Evolutionary conservation across 2,113 vertebrate genomes (phyloP).

Genomic region (Euleptes europaea): DNA sequence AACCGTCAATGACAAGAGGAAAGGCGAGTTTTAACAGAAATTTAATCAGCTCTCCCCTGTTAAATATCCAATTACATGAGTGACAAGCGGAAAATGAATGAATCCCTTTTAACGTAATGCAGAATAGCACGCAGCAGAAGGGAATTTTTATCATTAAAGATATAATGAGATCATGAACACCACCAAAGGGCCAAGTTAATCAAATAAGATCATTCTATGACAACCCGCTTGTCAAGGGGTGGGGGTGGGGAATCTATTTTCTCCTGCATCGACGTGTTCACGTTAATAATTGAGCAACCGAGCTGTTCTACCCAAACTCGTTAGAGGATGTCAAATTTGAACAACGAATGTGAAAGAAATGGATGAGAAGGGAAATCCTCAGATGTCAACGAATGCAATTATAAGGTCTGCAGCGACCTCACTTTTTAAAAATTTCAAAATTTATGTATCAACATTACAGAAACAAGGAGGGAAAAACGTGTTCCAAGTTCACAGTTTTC

Average conservation of each 20-base stretch:
- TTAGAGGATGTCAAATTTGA: conserved; percentile 49
- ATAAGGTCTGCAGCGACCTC: background rate
- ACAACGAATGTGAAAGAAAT: conserved; percentile 13
- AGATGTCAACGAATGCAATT: conserved; percentile 24
- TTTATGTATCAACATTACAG: too few species aligned
- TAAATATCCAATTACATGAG: conserved; percentile 61
- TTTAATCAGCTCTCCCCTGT: conserved; percentile 37
- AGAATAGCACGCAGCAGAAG: conserved; percentile 62
- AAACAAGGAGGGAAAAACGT: too few species aligned
- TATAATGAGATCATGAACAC: conserved; percentile 56
- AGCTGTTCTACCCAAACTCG: conserved; percentile 43
- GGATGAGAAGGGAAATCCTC: conserved; percentile 31
- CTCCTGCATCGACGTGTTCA: conserved; percentile 32
- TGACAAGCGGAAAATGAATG: conserved; percentile 53
- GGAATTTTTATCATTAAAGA: conserved; percentile 55
- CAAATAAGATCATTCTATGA: conserved; percentile 53
- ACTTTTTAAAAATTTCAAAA: too few species aligned
- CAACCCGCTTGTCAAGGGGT: conserved; percentile 46
- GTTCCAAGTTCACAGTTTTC: too few species aligned
- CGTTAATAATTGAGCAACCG: conserved; percentile 41
- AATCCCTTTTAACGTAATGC: conserved; percentile 54
- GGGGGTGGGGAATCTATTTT: conserved; percentile 51
- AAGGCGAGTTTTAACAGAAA: conserved; percentile 41
- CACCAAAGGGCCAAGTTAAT: conserved; percentile 54
- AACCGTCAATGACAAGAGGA: conserved; percentile 13